Base-by-base conservation (phyloP, 2,797 vertebrate genomes). In the Poecilia velifera region DNA sequence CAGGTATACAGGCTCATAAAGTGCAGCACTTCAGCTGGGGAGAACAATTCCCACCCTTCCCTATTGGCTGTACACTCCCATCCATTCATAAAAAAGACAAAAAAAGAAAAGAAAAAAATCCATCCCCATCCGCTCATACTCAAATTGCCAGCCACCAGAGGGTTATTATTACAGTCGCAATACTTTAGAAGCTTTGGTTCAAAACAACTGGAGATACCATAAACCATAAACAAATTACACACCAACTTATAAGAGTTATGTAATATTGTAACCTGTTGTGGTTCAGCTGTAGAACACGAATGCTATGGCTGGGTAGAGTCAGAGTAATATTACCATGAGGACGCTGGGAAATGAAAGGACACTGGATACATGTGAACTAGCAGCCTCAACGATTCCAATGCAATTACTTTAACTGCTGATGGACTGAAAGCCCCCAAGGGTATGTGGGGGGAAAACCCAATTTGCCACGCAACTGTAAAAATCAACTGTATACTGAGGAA, bases 41-140 rank as follows among this genome's bases (percentile, higher is more conserved):
- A 68, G 18, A 41, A 68, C 7, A 25, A 74, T 18, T 36, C 49
- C 16, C 62, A 64, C 39, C 59, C 46, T 81, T 64, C 45, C 5
- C 73, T n/a, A 75, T 1, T 62, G 72, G 45, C 62, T 14, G 72
- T 76, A 72, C 76, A 84, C 71, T 80, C 82, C 76, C 71, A 81
- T 85, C 75, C 91, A 93, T 91, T 91, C 90, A 93, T 86, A 90
- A 86, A 87, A 83, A 89, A 41, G 1, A 18, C 4, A 64, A 16
- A 36, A 36, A 6, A 7, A 16, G 6, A 7, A 36, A 20, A 31
- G 31, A 55, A 55, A n/a, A 36, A 36, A 36, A 36, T 36, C 62
- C 62, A 64, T 36, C 18, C 31, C 16, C 59, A 36, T 36, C 62
- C 62, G 18, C 20, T 68, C 39, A 13, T 13, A 12, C 3, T 41